Percentiles rank a stretch among this genome's conserved stretches.
phyloP scores from a whole-genome alignment of 2,797 vertebrate genomes.

The Merluccius polli region DNA sequence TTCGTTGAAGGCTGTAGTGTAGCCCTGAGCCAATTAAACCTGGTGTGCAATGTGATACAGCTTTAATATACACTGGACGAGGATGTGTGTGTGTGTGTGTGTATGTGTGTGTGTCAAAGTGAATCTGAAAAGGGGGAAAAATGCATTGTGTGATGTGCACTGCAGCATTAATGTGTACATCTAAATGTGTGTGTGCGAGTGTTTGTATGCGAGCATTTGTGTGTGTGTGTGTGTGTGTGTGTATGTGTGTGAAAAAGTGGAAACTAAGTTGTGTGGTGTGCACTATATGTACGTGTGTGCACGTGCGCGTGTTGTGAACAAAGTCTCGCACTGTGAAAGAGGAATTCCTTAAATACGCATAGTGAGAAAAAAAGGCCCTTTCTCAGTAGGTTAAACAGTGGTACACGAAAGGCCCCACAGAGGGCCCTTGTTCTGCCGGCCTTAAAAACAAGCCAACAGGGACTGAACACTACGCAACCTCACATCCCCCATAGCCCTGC shows the following conservation, averaged over 20 bases:
- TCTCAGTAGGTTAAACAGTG: constrained; percentile 55
- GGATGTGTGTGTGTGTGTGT: constrained; percentile 52
- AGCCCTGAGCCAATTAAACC: constrained; percentile 72
- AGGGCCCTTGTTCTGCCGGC: constrained; percentile 63
- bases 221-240: constrained; percentile 28
- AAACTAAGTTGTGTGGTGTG: constrained; percentile 4
- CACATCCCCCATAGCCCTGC: constrained; percentile 44
- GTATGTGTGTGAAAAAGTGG: too few relatives aligned
- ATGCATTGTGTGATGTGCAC: constrained; percentile 60
- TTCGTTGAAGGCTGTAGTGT: constrained; percentile 68
- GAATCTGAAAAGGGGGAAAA: constrained; percentile 42
- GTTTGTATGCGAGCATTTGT: constrained; percentile 3
- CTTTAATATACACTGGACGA: constrained; percentile 73
- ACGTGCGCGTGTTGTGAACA: constrained; percentile 6
- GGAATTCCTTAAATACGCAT: constrained; percentile 30
- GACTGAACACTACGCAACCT: constrained; percentile 54
- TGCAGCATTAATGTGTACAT: constrained; percentile 34
- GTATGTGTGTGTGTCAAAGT: constrained; percentile 29
- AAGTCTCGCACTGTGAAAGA: constrained; percentile 29
- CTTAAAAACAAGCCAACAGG: constrained; percentile 61
- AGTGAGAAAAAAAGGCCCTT: constrained; percentile 4
- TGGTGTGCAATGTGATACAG: constrained; percentile 74
- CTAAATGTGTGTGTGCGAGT: not conserved
- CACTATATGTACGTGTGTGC: constrained; percentile 14
- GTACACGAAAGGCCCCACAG: constrained; percentile 55